Evolutionary conservation across 35 echinoderm and acorn worm species (phyloP), one percentile per base, ranked within the genome.

Genomic region (Antedon bifida): DNA sequence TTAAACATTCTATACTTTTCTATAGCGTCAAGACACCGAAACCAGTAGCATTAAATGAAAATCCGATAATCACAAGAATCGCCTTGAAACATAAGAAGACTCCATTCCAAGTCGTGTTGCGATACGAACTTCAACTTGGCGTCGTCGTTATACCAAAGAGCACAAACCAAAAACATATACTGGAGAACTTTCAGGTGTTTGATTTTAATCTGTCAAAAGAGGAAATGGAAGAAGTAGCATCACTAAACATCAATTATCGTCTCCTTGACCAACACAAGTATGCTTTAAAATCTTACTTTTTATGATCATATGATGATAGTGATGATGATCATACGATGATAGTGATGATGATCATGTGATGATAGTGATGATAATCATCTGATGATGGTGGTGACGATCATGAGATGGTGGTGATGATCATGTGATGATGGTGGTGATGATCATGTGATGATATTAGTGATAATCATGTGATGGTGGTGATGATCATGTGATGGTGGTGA

Each of bases 81-180:
- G 78, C 33, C 1, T 3, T 3, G 1, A 29, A 34, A 36, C 35
- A 80, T 39, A 36, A 36, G 9, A 80, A 80, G 34, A 35, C 34
- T 36, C 34, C 33, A 36, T 34, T 34, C 16, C 78, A 80, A 36
- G 34, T 80, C 12, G 34, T 80, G 26, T 23, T 80, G 3, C 78
- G 78, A 0, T 80, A 35, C n/a, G 33, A 80, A 14, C n/a, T 80
- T 9, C 33, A 80, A 39, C 10, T 34, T 5, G 78, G 78, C 36
- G 35, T 80, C 23, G 78, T 39, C 17, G 78, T 80, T 38, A 80
- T 80, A 36, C 78, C 78, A 80, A 80, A 80, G 34, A 80, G 78
- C 39, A 26, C 11, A 4, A 80, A 34, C 30, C 33, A 2, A 36
- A 80, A 36, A 34, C 31, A 38, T 17, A 80, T 80, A 3, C n/a